Conservation (phyloP, 2,888 invertebrate species). For the Caenorhabditis sp. region DNA sequence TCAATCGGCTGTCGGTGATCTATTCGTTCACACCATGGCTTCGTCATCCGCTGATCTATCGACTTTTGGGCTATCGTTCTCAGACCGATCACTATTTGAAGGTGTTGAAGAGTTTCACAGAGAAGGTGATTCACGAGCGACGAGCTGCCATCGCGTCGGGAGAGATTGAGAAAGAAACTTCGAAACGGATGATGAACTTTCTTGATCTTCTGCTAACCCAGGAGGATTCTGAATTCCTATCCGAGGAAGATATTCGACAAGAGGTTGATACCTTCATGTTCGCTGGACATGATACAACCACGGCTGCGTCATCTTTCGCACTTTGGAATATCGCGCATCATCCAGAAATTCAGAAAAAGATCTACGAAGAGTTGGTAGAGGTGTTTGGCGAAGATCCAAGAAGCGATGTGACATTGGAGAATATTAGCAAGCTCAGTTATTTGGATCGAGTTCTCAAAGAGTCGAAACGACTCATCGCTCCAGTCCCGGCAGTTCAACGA, state of each 20-base stretch:
- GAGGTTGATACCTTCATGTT: conserved; percentile 74
- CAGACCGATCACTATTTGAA: neutral
- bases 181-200: conserved; percentile 70
- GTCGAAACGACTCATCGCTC: conserved; percentile 58
- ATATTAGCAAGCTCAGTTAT: conserved; percentile 56
- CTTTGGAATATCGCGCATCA: conserved; percentile 71
- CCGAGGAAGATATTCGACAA: conserved; percentile 71
- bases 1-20: conserved; percentile 34
- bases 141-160: conserved; percentile 16
- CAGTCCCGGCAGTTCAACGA: conserved; percentile 62
- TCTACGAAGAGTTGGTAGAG: conserved; percentile 50
- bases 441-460: conserved; percentile 66
- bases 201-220: conserved; percentile 73
- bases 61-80: conserved; percentile 2
- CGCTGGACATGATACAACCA: conserved; percentile 73
- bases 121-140: conserved; percentile 24
- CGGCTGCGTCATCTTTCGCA: conserved; percentile 72
- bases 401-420: conserved; percentile 65
- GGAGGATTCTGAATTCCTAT: conserved; percentile 70
- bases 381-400: conserved; percentile 50
- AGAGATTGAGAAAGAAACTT: conserved; percentile 25
- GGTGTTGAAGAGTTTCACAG: neutral
- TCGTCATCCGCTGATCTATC: neutral
- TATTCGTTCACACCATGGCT: conserved; percentile 2
- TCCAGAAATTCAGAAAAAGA: conserved; percentile 69